A percentile compares a stretch with the other conserved stretches of the same genome.
phyloP scores from a whole-genome alignment of 2,113 vertebrate species.

The Cyprinodon variegatus region DNA sequence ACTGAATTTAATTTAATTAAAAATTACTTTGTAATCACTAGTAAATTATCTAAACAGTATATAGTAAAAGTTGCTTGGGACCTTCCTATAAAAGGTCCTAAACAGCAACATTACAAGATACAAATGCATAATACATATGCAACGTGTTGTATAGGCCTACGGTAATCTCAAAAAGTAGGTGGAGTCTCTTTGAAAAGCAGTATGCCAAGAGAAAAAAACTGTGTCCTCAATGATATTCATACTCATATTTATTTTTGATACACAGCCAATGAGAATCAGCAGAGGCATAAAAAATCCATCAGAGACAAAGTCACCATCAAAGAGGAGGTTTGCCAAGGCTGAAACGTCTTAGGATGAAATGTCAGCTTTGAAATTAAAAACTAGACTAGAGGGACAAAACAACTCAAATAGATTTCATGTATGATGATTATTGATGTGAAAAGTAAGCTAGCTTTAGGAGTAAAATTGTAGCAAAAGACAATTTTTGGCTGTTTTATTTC shows the following conservation, averaged over 20 bases:
- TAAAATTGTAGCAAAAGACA: neutral
- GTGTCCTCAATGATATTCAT: conserved; percentile 17
- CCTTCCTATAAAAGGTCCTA: conserved; percentile 34
- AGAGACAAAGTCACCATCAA: conserved; percentile 35
- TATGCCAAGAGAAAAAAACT: conserved; percentile 8
- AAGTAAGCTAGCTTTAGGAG: conserved; percentile 1
- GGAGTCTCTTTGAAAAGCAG: conserved; percentile 19
- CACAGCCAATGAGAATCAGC: conserved; percentile 16
- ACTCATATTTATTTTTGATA: conserved; percentile 18
- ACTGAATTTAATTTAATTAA: too few species aligned
- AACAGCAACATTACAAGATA: conserved; percentile 27
- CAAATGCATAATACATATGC: conserved; percentile 34
- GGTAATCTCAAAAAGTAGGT: conserved; percentile 28
- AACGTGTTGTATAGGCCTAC: conserved; percentile 9
- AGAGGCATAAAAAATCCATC: conserved; percentile 30
- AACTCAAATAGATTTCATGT: conserved; percentile 8
- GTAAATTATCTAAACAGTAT: too few species aligned
- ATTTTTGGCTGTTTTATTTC: neutral
- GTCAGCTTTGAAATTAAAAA: conserved; percentile 26
- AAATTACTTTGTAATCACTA: too few species aligned
- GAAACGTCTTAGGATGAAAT: conserved; percentile 30
- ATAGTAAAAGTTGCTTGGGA: too few species aligned
- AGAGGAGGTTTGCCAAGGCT: conserved; percentile 30
- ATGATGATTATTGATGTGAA: conserved; percentile 1
- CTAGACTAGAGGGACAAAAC: conserved; percentile 19